A percentile compares a stretch with the other conserved stretches of the same genome.
Conservation (phyloP, 1,140 invertebrate genomes). For the Eueides isabella region DNA sequence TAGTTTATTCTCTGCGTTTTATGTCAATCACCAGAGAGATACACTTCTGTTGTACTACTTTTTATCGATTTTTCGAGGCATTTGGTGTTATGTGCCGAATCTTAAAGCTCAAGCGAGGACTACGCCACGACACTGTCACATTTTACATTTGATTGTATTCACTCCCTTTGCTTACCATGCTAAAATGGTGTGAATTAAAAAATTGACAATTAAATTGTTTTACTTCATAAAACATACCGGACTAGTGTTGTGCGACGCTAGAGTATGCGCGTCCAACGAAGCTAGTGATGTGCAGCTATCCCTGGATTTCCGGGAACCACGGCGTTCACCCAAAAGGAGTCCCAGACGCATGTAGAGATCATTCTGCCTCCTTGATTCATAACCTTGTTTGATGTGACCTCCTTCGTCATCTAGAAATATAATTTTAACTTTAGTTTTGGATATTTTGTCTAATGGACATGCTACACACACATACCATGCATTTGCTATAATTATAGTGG, state of each 20-base stretch:
- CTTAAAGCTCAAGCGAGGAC: too few species aligned
- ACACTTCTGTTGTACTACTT: too few species aligned
- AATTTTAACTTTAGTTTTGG: neutral
- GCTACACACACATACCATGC: slow-evolving; percentile 43
- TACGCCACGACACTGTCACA: too few species aligned
- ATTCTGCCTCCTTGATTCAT: slow-evolving; percentile 85
- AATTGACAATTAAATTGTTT: neutral
- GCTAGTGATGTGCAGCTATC: slow-evolving; percentile 85
- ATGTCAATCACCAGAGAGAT: too few species aligned
- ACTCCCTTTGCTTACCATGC: too few species aligned
- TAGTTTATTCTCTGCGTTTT: too few species aligned
- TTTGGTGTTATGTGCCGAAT: too few species aligned
- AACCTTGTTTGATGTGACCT: slow-evolving; percentile 84
- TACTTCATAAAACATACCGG: slow-evolving; percentile 83
- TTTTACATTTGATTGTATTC: too few species aligned
- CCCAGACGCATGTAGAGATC: slow-evolving; percentile 94
- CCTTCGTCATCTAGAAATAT: slow-evolving; percentile 87
- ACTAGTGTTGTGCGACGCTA: slow-evolving; percentile 91
- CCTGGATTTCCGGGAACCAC: slow-evolving; percentile 77
- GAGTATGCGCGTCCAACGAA: slow-evolving; percentile 88
- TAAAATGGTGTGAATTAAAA: neutral
- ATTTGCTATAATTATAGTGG: slow-evolving; percentile 26
- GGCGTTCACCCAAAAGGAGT: slow-evolving; percentile 89
- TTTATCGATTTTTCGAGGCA: too few species aligned
- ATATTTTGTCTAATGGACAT: slow-evolving; percentile 22